Conservation (phyloP, 1,140 invertebrate genomes). For the Cydia splendana region DNA sequence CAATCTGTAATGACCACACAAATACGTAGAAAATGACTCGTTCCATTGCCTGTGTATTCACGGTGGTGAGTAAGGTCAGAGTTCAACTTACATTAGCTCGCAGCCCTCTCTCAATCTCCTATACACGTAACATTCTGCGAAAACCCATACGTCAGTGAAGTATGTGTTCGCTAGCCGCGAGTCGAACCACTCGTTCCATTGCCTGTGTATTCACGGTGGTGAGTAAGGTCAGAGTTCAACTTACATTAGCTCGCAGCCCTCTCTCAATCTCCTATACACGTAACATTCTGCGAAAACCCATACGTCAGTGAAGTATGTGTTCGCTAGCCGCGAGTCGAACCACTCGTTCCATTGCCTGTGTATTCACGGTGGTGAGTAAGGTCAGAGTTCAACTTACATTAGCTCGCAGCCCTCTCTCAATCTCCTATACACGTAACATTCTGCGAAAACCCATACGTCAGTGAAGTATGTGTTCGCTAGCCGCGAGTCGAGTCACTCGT, state of each 20-base stretch:
- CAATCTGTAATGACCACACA: too few species aligned
- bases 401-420: slow-evolving; percentile 88
- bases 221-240: too few species aligned
- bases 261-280: slow-evolving; percentile 91
- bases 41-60: too few species aligned
- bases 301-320: slow-evolving; percentile 88
- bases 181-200: slow-evolving; percentile 78
- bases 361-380: too few species aligned
- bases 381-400: too few species aligned
- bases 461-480: slow-evolving; percentile 87
- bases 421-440: slow-evolving; percentile 96
- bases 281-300: slow-evolving; percentile 97
- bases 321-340: slow-evolving; percentile 61
- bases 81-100: slow-evolving; percentile 81
- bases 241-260: slow-evolving; percentile 88
- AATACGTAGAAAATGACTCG: too few species aligned
- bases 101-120: slow-evolving; percentile 90
- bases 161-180: slow-evolving; percentile 81
- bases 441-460: slow-evolving; percentile 91
- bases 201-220: too few species aligned
- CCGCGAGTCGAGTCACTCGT: slow-evolving; percentile 66
- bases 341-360: slow-evolving; percentile 77
- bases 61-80: too few species aligned
- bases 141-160: slow-evolving; percentile 92
- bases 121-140: slow-evolving; percentile 97